Evolutionary conservation across 2,113 vertebrate genomes (phyloP).

Genomic region (Eleginops maclovinus): DNA sequence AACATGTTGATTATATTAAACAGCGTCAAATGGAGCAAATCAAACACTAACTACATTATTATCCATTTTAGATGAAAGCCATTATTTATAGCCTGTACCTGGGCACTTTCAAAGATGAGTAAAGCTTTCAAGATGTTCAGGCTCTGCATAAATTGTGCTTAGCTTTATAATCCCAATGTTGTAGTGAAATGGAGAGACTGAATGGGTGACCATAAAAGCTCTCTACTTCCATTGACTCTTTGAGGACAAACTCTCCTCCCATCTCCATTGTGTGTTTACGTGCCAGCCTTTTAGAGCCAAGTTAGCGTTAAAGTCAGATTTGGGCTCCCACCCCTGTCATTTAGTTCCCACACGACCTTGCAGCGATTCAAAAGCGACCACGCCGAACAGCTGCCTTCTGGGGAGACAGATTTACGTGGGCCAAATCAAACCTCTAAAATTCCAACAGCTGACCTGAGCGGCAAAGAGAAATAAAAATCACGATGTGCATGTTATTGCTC

Average conservation of each 20-base stretch:
- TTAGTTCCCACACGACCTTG: slow-evolving; percentile 75
- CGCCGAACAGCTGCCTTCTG: slow-evolving; percentile 65
- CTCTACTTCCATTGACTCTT: slow-evolving; percentile 56
- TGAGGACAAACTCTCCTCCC: slow-evolving; percentile 66
- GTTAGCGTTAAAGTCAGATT: slow-evolving; percentile 56
- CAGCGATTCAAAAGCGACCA: slow-evolving; percentile 45
- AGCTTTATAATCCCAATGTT: slow-evolving; percentile 40
- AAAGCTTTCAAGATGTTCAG: slow-evolving; percentile 4
- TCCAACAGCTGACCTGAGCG: slow-evolving; percentile 72
- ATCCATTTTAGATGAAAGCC: slow-evolving; percentile 26
- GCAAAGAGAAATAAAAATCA: slow-evolving; percentile 71
- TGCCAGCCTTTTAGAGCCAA: slow-evolving; percentile 58
- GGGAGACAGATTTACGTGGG: slow-evolving; percentile 66
- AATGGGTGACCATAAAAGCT: slow-evolving; percentile 60
- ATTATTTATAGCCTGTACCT: not conserved
- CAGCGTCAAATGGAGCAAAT: slow-evolving; percentile 34
- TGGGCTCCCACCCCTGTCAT: slow-evolving; percentile 68
- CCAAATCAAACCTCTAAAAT: slow-evolving; percentile 72
- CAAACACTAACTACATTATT: slow-evolving; percentile 27
- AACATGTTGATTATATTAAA: slow-evolving; percentile 72
- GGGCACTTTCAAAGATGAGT: not conserved
- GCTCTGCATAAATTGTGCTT: not conserved
- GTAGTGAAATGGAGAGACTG: slow-evolving; percentile 49
- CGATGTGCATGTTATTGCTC: slow-evolving; percentile 72
- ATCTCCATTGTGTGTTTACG: slow-evolving; percentile 61